These are phyloP conservation scores for Daubentonia madagascariensis DNA, from an alignment of 2,113 vertebrate species.

Conservation along the genomic window DNA sequence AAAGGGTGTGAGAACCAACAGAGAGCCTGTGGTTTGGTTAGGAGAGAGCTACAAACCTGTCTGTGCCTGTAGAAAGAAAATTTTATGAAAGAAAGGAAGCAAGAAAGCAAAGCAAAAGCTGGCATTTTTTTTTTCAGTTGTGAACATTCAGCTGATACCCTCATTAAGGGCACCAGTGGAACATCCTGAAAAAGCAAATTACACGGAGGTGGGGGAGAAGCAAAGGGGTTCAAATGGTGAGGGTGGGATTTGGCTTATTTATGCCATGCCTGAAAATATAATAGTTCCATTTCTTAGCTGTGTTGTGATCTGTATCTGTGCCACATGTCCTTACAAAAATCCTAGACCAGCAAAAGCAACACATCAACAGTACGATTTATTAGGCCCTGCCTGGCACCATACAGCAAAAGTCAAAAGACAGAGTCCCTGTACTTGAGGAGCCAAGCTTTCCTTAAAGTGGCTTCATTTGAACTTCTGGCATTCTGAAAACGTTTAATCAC, in stretches of 20 bases:
- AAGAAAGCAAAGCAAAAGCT: not conserved
- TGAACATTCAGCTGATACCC: conserved; percentile 55
- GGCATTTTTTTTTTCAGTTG: conserved; percentile 65
- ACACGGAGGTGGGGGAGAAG: not conserved
- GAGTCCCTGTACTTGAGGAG: not conserved
- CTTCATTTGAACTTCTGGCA: conserved; percentile 66
- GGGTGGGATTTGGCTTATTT: not conserved
- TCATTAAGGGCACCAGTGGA: conserved; percentile 64
- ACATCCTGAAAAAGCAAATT: conserved; percentile 72
- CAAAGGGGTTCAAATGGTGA: too few relatives aligned
- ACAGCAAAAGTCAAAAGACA: not conserved
- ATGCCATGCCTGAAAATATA: conserved; percentile 39
- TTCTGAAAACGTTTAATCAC: conserved; percentile 64
- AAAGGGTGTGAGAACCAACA: conserved; percentile 82
- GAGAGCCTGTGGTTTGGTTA: conserved; percentile 73
- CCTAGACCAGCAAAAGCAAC: conserved; percentile 66
- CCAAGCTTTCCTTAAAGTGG: conserved; percentile 48
- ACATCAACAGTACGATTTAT: not conserved
- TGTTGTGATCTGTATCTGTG: conserved; percentile 59
- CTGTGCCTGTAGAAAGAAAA: conserved; percentile 72
- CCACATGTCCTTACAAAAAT: conserved; percentile 43
- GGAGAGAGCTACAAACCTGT: conserved; percentile 76
- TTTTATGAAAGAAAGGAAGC: not conserved
- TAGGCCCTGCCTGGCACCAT: not conserved
- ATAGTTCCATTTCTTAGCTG: conserved; percentile 34